Evolutionary conservation across 2,888 invertebrate genomes (phyloP), one percentile per base, ranked within the genome.

Genomic region (Lottia gigantea): DNA sequence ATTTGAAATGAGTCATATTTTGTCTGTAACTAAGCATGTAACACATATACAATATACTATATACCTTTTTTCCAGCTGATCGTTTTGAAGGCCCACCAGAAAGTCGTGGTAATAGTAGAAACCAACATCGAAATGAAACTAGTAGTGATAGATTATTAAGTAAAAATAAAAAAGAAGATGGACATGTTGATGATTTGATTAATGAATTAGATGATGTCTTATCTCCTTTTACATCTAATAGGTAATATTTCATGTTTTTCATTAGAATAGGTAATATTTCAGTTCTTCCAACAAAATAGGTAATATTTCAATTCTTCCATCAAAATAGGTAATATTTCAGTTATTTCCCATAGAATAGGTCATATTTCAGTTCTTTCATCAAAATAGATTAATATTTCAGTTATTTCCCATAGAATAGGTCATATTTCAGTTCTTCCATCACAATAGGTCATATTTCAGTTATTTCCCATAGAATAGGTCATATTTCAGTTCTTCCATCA

Each of bases 51-150:
- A n/a, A n/a, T n/a, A n/a, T n/a, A n/a, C n/a, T n/a, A n/a, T n/a
- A n/a, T n/a, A n/a, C 16, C 31, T 47, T 63, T 49, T 26, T 45
- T 61, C 7, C 46, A 66, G 15, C 47, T 75, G 78, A 66, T 63
- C 76, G 77, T n/a, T 78, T 80, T 72, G 76, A 78, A 67, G 75
- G 68, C 62, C 78, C 78, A 45, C 71, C 76, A 31, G 75, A 71
- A 15, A 80, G 78, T 69, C 70, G 68, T 40, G 72, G 68, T 63
- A 71, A 61, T 49, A 49, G 49, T 49, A 49, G 49, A 49, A 49
- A 49, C 19, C n/a, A 49, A 16, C 16, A 19, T 11, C 14, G 49
- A 12, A 19, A 16, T 49, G 49, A n/a, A n/a, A n/a, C n/a, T n/a
- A n/a, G 19, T 19, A 19, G 2, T 1, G 16, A n/a, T 25, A 63